Evolutionary conservation across 2,113 vertebrate species (phyloP).

Genomic region (Falcunculus frontatus): DNA sequence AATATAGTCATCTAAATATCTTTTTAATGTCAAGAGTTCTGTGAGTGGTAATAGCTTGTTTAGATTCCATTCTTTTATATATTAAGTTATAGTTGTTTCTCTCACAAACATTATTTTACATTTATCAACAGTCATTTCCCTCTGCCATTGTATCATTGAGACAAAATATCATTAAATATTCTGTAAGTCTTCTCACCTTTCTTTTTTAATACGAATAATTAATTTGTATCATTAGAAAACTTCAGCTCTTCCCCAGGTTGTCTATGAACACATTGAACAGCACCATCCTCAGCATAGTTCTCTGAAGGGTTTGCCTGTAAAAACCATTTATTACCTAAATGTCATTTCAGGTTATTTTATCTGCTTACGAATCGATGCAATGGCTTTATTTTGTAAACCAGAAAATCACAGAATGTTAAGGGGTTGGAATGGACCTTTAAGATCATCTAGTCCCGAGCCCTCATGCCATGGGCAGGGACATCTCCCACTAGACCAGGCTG

Average conservation of each 20-base stretch:
- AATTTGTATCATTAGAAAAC: neutral
- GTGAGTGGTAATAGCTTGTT: neutral
- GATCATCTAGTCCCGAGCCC: too few species aligned
- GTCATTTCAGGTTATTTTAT: neutral
- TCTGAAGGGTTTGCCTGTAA: neutral
- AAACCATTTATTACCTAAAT: neutral
- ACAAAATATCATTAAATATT: neutral
- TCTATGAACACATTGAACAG: neutral
- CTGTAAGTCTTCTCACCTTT: neutral
- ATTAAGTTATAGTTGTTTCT: neutral
- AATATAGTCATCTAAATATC: neutral
- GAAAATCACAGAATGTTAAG: neutral
- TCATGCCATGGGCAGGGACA: neutral
- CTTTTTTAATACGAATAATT: neutral
- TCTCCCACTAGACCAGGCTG: neutral
- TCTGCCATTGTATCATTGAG: neutral
- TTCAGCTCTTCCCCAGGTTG: neutral
- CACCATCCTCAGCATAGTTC: neutral
- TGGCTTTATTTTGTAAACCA: neutral
- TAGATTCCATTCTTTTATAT: neutral
- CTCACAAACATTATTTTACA: neutral
- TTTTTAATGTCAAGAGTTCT: neutral
- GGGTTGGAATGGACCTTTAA: neutral
- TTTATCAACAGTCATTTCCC: neutral
- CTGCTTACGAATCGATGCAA: neutral